Conservation (phyloP, 2,113 vertebrate genomes). For the Lamprologus speciosus region DNA sequence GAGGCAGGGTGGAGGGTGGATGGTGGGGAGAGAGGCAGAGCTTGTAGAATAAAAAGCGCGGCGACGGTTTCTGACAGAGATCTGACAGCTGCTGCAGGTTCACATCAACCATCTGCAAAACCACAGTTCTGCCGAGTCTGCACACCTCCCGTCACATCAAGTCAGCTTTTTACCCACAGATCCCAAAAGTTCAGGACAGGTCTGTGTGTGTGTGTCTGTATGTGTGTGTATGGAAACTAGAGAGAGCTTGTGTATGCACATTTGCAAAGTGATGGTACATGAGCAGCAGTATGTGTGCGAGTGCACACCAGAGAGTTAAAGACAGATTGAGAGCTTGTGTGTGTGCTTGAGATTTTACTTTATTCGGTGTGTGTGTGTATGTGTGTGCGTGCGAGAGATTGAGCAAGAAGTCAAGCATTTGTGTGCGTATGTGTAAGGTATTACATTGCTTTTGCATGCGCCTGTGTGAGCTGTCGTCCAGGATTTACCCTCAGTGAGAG, state of each 20-base stretch:
- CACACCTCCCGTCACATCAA: conserved; percentile 50
- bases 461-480: conserved; percentile 46
- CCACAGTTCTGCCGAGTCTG: conserved; percentile 42
- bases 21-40: not conserved
- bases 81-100: conserved; percentile 58
- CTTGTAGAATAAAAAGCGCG: conserved; percentile 33
- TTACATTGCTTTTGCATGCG: not conserved
- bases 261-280: conserved; percentile 34
- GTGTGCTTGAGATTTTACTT: conserved; percentile 26
- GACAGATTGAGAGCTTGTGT: conserved; percentile 32
- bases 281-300: not conserved
- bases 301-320: conserved; percentile 17
- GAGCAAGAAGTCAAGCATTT: not conserved
- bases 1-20: not conserved
- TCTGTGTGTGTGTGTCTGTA: not conserved
- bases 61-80: conserved; percentile 35
- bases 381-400: not conserved
- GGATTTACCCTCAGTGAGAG: conserved; percentile 52
- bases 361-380: not conserved
- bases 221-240: not conserved
- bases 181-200: conserved; percentile 26
- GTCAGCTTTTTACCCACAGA: conserved; percentile 53
- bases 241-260: conserved; percentile 24
- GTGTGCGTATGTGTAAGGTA: not conserved
- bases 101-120: conserved; percentile 39